Evolutionary conservation across 2,888 invertebrate species (phyloP).

Genomic region (Plutella xylostella): DNA sequence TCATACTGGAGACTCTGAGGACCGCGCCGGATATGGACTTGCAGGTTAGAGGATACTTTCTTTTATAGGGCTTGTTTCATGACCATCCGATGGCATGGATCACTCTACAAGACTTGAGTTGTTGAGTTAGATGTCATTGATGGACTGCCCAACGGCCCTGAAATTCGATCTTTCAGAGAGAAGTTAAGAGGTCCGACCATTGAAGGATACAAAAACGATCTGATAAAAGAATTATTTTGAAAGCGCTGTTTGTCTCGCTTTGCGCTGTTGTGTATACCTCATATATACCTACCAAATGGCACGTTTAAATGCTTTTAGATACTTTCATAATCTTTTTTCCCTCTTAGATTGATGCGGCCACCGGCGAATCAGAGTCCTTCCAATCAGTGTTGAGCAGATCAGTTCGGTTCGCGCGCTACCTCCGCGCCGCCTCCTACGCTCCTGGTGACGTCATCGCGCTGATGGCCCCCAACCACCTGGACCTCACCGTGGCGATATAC

Average conservation of each 20-base stretch:
- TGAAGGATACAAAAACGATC: neutral
- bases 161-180: neutral
- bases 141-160: neutral
- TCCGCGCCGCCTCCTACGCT: neutral
- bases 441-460: conserved; percentile 9
- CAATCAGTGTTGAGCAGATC: conserved; percentile 6
- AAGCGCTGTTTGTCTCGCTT: neutral
- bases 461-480: conserved; percentile 9
- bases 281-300: neutral
- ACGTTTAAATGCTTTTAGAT: neutral
- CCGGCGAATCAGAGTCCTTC: conserved; percentile 3
- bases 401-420: neutral
- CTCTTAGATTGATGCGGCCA: conserved; percentile 7
- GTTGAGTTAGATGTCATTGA: neutral
- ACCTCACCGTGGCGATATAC: conserved; percentile 6
- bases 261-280: neutral
- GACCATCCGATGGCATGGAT: neutral
- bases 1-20: conserved; percentile 3
- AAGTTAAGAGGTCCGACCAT: neutral
- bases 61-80: neutral
- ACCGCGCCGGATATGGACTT: neutral
- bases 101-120: neutral
- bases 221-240: neutral
- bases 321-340: neutral
- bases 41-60: conserved; percentile 1